Conservation (phyloP, 2,888 invertebrate species). For the Loripinus fragilis region DNA sequence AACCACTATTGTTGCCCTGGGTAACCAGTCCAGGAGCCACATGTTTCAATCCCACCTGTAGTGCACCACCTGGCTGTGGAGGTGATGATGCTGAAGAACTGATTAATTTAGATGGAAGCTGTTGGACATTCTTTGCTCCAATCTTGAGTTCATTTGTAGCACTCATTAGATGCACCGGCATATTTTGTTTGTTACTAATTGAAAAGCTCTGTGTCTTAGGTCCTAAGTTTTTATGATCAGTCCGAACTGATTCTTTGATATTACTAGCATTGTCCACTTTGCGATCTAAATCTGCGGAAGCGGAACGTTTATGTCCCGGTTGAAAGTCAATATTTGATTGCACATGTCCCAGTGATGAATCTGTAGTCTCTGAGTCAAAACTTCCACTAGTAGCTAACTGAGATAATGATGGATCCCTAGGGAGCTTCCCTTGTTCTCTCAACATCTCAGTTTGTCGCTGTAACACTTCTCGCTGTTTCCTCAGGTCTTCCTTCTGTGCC, state of each 20-base stretch:
- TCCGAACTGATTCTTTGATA: slow-evolving; percentile 47
- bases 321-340: slow-evolving; percentile 47
- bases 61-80: slow-evolving; percentile 19
- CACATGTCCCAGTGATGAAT: slow-evolving; percentile 29
- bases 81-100: slow-evolving; percentile 32
- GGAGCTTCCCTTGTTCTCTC: slow-evolving; percentile 64
- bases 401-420: slow-evolving; percentile 39
- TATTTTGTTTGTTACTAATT: slow-evolving; percentile 41
- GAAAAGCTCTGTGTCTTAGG: slow-evolving; percentile 57
- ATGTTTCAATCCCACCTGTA: not conserved
- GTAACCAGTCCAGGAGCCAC: not conserved
- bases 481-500: slow-evolving; percentile 95
- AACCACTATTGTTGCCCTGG: not conserved
- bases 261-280: slow-evolving; percentile 35
- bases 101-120: slow-evolving; percentile 93
- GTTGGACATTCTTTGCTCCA: slow-evolving; percentile 90
- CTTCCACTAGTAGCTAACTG: not conserved
- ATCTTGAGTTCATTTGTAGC: slow-evolving; percentile 91
- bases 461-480: slow-evolving; percentile 92
- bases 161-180: slow-evolving; percentile 90
- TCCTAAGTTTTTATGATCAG: slow-evolving; percentile 42
- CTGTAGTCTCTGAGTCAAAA: slow-evolving; percentile 33
- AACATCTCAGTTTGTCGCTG: slow-evolving; percentile 86
- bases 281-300: slow-evolving; percentile 75
- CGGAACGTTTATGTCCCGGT: slow-evolving; percentile 71